A percentile compares a stretch with the other conserved stretches of the same genome.
These are phyloP conservation scores for Panthera uncia DNA, from an alignment of 2,113 vertebrate genomes.

Conservation along the genomic window DNA sequence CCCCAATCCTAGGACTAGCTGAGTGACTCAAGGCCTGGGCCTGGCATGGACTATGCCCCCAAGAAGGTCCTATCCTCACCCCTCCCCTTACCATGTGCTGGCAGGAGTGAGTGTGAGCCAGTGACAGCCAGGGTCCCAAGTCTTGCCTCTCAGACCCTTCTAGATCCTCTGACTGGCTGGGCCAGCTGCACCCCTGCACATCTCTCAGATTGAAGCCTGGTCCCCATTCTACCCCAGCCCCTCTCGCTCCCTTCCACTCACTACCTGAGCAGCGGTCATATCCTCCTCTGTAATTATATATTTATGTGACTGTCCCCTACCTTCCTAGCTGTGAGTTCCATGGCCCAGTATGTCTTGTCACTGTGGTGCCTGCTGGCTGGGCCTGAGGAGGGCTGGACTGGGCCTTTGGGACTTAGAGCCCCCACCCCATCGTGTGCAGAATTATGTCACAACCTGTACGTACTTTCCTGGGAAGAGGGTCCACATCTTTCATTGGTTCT, in stretches of 20 bases:
- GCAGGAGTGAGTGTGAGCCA: neutral
- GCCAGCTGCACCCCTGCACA: neutral
- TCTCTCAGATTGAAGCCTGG: neutral
- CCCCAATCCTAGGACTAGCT: neutral
- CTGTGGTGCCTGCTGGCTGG: neutral
- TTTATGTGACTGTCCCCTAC: neutral
- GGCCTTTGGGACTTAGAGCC: neutral
- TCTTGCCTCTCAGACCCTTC: neutral
- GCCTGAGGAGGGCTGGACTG: neutral
- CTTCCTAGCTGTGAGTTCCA: neutral
- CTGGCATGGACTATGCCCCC: neutral
- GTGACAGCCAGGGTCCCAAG: neutral
- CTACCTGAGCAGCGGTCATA: neutral
- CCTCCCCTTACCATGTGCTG: neutral
- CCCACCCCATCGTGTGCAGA: neutral
- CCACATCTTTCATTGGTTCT: neutral
- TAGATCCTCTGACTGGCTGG: neutral
- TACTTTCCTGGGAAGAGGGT: neutral
- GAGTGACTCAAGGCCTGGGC: neutral
- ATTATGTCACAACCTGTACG: fast-evolving
- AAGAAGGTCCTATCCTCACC: neutral
- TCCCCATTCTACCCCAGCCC: neutral
- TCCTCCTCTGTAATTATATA: neutral
- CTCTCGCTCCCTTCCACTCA: neutral
- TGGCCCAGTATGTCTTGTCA: neutral